These are phyloP conservation scores for Paramormyrops kingsleyae DNA, from an alignment of 2,113 vertebrate genomes.

Conservation along the genomic window DNA sequence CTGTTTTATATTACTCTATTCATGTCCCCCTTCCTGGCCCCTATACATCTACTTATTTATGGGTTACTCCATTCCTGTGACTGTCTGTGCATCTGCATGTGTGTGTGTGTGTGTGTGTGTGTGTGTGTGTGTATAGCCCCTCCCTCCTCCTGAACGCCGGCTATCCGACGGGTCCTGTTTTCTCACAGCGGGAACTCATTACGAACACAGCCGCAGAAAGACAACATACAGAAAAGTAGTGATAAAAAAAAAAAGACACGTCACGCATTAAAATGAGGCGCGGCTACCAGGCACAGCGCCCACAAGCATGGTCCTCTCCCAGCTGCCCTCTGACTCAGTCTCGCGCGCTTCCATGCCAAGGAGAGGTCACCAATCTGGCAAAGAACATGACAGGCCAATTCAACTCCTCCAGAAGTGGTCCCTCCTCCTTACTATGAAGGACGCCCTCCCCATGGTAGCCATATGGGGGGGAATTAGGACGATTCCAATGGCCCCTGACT, in stretches of 20 bases:
- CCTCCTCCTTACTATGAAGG: not conserved
- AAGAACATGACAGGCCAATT: not conserved
- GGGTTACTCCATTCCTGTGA: not conserved
- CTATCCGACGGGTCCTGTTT: not conserved
- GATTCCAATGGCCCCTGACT: not conserved
- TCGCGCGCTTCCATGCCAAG: not conserved
- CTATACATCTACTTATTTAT: not conserved
- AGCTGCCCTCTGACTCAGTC: not conserved
- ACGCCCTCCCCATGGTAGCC: no score
- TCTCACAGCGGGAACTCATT: not conserved
- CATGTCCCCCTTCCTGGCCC: not conserved
- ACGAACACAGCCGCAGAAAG: not conserved
- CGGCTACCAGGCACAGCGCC: not conserved
- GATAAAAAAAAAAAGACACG: not conserved
- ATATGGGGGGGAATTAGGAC: not conserved
- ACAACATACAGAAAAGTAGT: not conserved
- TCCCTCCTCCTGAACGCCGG: not conserved
- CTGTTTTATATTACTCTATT: not conserved
- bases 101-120: not conserved
- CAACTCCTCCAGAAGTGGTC: not conserved
- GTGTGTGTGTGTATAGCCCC: not conserved
- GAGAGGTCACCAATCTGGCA: not conserved
- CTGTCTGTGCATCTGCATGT: not conserved
- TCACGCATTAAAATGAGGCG: no score
- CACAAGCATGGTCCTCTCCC: not conserved